Evolutionary conservation across 2,888 invertebrate genomes (phyloP).

Genomic region (Tenthredo mesomela): DNA sequence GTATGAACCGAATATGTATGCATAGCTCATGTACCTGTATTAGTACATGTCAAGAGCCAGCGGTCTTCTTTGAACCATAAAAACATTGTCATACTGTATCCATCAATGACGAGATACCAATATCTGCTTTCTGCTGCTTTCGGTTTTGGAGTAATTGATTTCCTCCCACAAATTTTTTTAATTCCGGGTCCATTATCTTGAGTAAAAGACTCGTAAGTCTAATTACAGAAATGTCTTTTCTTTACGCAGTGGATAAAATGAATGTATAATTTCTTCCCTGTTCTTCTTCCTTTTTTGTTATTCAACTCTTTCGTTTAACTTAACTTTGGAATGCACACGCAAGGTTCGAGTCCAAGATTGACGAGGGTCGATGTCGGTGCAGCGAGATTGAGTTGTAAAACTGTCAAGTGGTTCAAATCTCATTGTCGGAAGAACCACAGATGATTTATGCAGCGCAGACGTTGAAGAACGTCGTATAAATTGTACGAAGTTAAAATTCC

Average conservation of each 20-base stretch:
- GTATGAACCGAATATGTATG: conserved; percentile 2
- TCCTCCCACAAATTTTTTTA: neutral
- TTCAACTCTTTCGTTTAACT: conserved; percentile 14
- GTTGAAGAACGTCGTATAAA: conserved; percentile 7
- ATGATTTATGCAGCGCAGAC: conserved; percentile 55
- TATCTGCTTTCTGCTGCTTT: neutral
- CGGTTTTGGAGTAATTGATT: neutral
- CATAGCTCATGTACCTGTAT: neutral
- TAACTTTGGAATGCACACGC: conserved; percentile 18
- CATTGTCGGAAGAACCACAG: conserved; percentile 48
- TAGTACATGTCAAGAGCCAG: neutral
- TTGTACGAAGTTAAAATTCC: conserved; percentile 4
- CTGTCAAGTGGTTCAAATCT: conserved; percentile 51
- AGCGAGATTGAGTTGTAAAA: conserved; percentile 58
- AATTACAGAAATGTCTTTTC: neutral
- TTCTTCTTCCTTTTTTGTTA: neutral
- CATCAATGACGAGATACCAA: neutral
- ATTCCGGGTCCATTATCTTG: neutral
- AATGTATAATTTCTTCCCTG: neutral
- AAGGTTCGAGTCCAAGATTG: conserved; percentile 50
- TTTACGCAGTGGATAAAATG: neutral
- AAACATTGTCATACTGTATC: neutral
- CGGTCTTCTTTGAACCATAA: conserved; percentile 27
- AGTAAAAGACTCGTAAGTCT: neutral
- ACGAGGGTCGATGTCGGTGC: conserved; percentile 55